Evolutionary conservation across 2,113 vertebrate genomes (phyloP), one percentile per base, ranked within the genome.

Genomic region (Australoheros scitulus): DNA sequence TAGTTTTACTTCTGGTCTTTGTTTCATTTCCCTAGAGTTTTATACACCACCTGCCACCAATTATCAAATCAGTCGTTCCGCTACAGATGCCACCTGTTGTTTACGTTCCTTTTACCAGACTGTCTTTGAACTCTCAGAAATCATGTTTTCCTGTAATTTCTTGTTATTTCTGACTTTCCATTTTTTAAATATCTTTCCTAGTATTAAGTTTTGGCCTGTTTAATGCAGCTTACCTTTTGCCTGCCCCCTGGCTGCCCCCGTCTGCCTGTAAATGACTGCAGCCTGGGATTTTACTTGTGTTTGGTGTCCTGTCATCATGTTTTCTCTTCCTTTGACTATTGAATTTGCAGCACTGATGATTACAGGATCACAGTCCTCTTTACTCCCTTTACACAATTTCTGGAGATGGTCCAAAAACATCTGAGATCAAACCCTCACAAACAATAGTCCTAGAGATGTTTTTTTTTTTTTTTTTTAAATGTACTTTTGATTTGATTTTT

Each of bases 91-190:
- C 68, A 55, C 43, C 68, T 72, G 43, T 55, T 72, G 68, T 72
- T 72, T 72, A 34, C 65, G 13, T 72, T 72, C 65, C 47, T 72
- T 50, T 72, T 55, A 32, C 52, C 47, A 72, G 47, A 55, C 68
- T 14, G 26, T 72, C 26, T 72, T 72, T 72, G 47, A 34, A 9
- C 47, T 72, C 47, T 6, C 6, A 34, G 26, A 29, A 72, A 29
- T 55, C 18, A 55, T 72, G 47, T 1, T 32, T 72, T 55, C 47
- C 26, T n/a, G 4, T 52, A 34, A 55, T 72, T 72, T 55, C 47
- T 55, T 72, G 0, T 72, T 72, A 52, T 72, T 52, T 34, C 18
- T 11, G 34, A 3, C 47, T 72, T 55, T 72, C 6, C 32, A 2
- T 18, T 72, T 72, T 50, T 2, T 38, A 10, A 7, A 72, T 34